These are phyloP conservation scores for Amphibalanus amphitrite DNA, from an alignment of 1,140 invertebrate species.

Conservation along the genomic window DNA sequence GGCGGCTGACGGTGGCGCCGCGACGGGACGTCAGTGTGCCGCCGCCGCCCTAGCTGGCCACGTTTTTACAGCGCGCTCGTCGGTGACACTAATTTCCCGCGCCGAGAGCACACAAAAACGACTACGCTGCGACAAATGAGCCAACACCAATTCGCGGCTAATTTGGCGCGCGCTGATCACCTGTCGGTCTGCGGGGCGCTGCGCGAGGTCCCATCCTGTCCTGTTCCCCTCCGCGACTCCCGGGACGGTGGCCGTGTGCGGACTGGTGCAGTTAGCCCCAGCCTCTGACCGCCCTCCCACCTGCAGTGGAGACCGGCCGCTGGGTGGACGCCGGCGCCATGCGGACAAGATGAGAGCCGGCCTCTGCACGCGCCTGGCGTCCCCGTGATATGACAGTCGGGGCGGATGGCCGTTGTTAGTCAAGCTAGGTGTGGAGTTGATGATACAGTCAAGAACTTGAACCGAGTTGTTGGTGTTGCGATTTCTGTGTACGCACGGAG, in stretches of 20 bases:
- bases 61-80: neutral
- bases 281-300: neutral
- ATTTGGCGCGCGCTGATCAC: neutral
- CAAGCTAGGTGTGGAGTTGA: neutral
- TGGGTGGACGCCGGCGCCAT: too few relatives aligned
- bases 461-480: neutral
- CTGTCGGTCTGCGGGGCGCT: neutral
- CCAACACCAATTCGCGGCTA: neutral
- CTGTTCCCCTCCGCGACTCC: too few relatives aligned
- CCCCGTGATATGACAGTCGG: too few relatives aligned
- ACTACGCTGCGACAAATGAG: neutral
- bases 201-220: too few relatives aligned
- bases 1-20: too few relatives aligned
- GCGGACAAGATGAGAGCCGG: neutral
- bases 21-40: neutral
- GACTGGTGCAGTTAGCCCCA: too few relatives aligned
- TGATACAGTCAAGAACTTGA: neutral
- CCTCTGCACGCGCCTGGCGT: too few relatives aligned
- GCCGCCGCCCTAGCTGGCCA: too few relatives aligned
- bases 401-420: neutral
- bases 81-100: neutral
- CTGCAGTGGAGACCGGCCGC: neutral
- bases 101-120: neutral
- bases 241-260: neutral
- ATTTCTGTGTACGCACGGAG: neutral